Base-by-base conservation (phyloP, 2,888 invertebrate species). In the Ornithoptera alexandrae region DNA sequence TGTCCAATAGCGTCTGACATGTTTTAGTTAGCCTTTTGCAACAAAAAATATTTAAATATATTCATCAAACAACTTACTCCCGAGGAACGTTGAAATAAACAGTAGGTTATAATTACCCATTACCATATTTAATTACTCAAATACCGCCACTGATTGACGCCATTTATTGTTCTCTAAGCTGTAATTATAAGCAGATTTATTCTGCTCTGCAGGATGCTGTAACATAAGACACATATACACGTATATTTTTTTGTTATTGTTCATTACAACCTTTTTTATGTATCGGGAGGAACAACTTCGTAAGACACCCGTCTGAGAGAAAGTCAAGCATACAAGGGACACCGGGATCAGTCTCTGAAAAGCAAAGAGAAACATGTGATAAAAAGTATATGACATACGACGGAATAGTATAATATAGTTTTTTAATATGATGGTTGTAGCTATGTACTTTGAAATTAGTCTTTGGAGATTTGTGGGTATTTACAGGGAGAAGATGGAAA, bases 181-280 rank as follows among this genome's bases (percentile, higher is more conserved):
- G 46, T 20, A 68, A 68, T 68, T 68, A 62, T 58, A 50, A 62
- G 22, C 18, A 30, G 24, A 68, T 68, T 68, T 68, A 68, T 42
- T 18, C 18, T 53, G 53, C 4, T 2, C 6, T 15, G n/a, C 8
- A n/a, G 53, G n/a, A n/a, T 53, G 18, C 18, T 53, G 53, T n/a
- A n/a, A 18, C 7, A 1, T 53, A 53, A 53, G 53, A 53, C n/a
- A 53, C 18, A n/a, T 2, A 18, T 18, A n/a, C 18, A 6, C 0
- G 18, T 50, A 50, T 10, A 17, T 5, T 18, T 18, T 53, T 12
- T 18, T 2, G 10, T 39, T 50, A 18, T 53, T 53, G 0, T 53
- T 53, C 6, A 18, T 6, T n/a, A 4, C 6, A 18, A n/a, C n/a
- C 18, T n/a, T n/a, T n/a, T 53, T 7, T 7, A 7, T 15, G 12